A percentile compares a stretch with the other conserved stretches of the same genome.
Conservation (phyloP, 2,888 invertebrate genomes). For the Rhopalosiphum nymphaeae region DNA sequence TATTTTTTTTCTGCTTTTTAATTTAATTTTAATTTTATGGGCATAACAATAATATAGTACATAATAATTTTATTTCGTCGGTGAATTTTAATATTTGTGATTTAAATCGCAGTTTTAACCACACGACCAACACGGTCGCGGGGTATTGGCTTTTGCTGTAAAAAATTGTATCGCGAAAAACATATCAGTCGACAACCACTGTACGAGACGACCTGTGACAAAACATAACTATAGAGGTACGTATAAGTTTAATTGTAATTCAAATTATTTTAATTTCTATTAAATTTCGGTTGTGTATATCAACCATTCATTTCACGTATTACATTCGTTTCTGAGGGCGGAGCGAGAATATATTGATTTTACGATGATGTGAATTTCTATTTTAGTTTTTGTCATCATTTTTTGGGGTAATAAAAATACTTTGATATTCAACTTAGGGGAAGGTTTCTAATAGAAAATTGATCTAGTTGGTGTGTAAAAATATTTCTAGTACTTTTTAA, state of each 20-base stretch:
- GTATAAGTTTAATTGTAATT: not conserved
- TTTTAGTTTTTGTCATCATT: not conserved
- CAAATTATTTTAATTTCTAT: not conserved
- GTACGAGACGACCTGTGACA: not conserved
- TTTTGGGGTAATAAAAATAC: not conserved
- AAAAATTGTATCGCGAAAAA: not conserved
- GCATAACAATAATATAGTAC: not conserved
- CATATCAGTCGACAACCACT: not conserved
- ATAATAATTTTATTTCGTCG: not conserved
- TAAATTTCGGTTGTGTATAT: not conserved
- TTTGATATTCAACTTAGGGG: not conserved
- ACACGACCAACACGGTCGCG: not conserved
- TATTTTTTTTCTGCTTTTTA: not conserved
- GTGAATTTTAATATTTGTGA: not conserved
- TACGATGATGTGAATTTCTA: too few species aligned
- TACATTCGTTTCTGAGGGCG: not conserved
- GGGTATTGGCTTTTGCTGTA: not conserved
- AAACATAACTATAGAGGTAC: not conserved
- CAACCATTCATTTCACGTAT: not conserved
- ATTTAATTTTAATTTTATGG: not conserved
- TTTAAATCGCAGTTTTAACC: not conserved
- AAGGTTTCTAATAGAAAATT: too few species aligned
- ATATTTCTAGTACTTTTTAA: not conserved
- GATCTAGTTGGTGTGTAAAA: too few species aligned
- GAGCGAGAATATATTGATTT: too few species aligned